Conservation (phyloP, 2,888 invertebrate species). For the Bellardia pandia region DNA sequence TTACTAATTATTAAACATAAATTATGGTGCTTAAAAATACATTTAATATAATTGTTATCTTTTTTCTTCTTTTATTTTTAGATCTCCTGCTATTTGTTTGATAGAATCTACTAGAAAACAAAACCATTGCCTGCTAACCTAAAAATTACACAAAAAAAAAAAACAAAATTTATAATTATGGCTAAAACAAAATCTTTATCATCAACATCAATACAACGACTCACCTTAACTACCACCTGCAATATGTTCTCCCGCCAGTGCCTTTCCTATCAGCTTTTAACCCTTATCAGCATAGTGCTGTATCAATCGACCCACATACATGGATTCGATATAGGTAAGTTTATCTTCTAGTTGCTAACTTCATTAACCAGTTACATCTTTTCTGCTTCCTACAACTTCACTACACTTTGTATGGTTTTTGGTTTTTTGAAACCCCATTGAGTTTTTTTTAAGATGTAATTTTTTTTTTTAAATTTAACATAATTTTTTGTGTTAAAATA, state of each 20-base stretch:
- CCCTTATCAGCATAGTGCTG: constrained; percentile 77
- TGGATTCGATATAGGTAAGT: constrained; percentile 82
- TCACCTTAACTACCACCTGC: constrained; percentile 72
- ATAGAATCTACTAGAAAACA: constrained; percentile 39
- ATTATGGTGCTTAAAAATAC: constrained; percentile 42
- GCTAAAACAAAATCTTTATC: constrained; percentile 72
- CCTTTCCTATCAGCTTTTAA: constrained; percentile 79
- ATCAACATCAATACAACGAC: constrained; percentile 70
- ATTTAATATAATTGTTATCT: constrained; percentile 53
- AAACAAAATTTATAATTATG: constrained; percentile 62
- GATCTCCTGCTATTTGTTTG: constrained; percentile 70
- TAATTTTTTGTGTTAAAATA: constrained; percentile 63
- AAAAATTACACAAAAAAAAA: constrained; percentile 20
- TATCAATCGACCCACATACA: constrained; percentile 77
- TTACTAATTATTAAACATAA: constrained; percentile 55
- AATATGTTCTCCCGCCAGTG: constrained; percentile 82
- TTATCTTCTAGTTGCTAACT: neutral
- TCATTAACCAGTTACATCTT: constrained; percentile 1
- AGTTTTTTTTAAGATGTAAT: constrained; percentile 54
- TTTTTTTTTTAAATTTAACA: constrained; percentile 39
- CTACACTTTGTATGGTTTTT: neutral
- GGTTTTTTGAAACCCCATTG: constrained; percentile 37
- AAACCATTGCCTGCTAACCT: constrained; percentile 69
- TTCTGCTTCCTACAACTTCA: neutral
- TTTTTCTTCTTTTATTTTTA: constrained; percentile 63